Percentiles rank a stretch among this genome's conserved stretches.
phyloP scores from a whole-genome alignment of 2,113 vertebrate genomes.

The Microtus richardsoni region DNA sequence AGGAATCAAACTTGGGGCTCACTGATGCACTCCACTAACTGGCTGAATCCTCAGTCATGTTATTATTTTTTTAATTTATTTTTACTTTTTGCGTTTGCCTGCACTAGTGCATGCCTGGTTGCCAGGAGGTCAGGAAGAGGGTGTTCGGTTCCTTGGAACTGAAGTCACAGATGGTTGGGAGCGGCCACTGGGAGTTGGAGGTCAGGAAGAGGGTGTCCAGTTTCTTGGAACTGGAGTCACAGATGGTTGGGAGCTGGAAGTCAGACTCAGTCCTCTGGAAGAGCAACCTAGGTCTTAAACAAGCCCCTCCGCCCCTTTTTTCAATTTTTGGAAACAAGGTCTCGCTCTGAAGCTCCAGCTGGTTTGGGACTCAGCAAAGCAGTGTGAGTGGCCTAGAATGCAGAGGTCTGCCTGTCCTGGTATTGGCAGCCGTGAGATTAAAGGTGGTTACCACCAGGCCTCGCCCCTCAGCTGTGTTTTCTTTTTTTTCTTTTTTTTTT shows the following conservation, averaged over 20 bases:
- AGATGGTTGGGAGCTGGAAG: neutral
- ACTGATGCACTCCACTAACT: neutral
- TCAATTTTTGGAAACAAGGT: neutral
- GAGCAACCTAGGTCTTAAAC: neutral
- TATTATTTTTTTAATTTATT: neutral
- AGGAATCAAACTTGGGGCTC: neutral
- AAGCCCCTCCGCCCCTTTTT: too few species aligned
- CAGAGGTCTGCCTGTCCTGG: neutral
- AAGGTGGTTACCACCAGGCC: neutral
- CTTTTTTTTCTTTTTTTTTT: too few species aligned
- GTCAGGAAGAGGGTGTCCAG: neutral
- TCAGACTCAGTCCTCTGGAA: neutral
- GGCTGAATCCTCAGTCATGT: neutral
- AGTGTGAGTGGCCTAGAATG: neutral
- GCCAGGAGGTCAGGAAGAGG: neutral
- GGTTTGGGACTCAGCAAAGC: neutral
- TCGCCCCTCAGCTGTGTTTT: neutral
- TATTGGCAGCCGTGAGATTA: neutral
- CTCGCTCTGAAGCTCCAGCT: neutral
- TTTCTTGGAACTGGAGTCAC: neutral
- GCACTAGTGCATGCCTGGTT: neutral
- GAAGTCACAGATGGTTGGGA: neutral
- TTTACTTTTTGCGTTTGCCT: neutral
- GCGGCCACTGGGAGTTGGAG: neutral
- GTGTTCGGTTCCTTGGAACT: neutral